Base-by-base conservation (phyloP, 2,888 invertebrate genomes). In the Trimorus sp. region DNA sequence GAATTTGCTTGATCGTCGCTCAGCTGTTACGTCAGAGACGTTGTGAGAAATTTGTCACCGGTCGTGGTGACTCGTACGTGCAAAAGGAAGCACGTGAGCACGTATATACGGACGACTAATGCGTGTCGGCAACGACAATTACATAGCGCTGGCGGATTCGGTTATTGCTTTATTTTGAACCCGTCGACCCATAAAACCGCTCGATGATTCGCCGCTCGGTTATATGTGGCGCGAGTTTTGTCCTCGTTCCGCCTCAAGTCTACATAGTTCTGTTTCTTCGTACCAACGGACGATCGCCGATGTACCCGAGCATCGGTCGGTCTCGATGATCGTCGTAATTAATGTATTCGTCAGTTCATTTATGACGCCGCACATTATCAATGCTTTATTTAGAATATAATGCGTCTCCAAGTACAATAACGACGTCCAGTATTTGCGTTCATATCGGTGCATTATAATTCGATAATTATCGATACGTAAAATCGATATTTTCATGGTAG, bases 111-210 rank as follows among this genome's bases (percentile, higher is more conserved):
- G 42, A 16, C 59, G 42, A 54, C 54, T 79, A 79, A 83, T 77
- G 65, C 65, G 53, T 69, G 75, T 74, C 68, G 53, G 38, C 40
- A 75, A 48, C 58, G 65, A 76, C 66, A 79, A 82, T 80, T 80
- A 79, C 79, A 79, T 56, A 74, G 66, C 51, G 82, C 58, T 70
- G 60, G 42, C 65, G 73, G 71, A 84, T 84, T 84, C 79, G 79
- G 79, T 84, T 84, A 84, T 84, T 84, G 84, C 83, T 86, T 85
- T 86, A 85, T 85, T 86, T 86, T 82, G 81, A 84, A 83, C 74
- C 63, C 76, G 81, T 75, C 82, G 85, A 86, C 78, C 81, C 84
- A 84, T 86, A 84, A 86, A 86, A 85, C 69, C 56, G 37, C 59
- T 51, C 70, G 68, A 60, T 65, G 73, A 71, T 78, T 78, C 75